phyloP scores from a whole-genome alignment of 2,888 invertebrate genomes.

The Oscheius myriophilus region DNA sequence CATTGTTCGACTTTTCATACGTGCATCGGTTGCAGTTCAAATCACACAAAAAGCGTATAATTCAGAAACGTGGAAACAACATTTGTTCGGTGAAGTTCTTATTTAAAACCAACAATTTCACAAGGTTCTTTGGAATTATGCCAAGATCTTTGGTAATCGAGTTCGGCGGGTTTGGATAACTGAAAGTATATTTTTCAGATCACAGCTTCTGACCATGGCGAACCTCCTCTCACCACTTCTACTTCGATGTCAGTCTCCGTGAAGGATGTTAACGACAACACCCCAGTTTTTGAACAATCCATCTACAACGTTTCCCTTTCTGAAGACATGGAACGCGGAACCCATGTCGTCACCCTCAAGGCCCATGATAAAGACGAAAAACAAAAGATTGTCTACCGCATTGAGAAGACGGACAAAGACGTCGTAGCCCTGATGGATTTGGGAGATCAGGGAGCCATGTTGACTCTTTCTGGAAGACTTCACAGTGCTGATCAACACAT shows the following conservation, averaged over 20 bases:
- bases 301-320: slow-evolving; percentile 82
- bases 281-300: slow-evolving; percentile 80
- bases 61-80: too few species aligned
- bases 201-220: slow-evolving; percentile 89
- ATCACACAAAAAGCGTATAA: too few species aligned
- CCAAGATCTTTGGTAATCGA: too few species aligned
- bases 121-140: too few species aligned
- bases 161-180: too few species aligned
- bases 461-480: slow-evolving; percentile 58
- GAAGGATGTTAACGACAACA: slow-evolving; percentile 84
- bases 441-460: slow-evolving; percentile 62
- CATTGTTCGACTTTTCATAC: too few species aligned
- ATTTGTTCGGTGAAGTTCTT: too few species aligned
- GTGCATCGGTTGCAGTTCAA: too few species aligned
- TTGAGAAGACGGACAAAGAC: slow-evolving; percentile 56
- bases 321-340: slow-evolving; percentile 79
- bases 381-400: slow-evolving; percentile 63
- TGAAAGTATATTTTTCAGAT: slow-evolving; percentile 54
- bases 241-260: slow-evolving; percentile 63
- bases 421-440: slow-evolving; percentile 63
- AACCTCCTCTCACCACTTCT: slow-evolving; percentile 75
- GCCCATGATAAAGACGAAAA: slow-evolving; percentile 50
- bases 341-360: slow-evolving; percentile 44
- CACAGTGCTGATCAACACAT: slow-evolving; percentile 55
- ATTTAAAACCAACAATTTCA: background rate